A percentile compares a stretch with the other conserved stretches of the same genome.
Evolutionary conservation across 2,113 vertebrate species (phyloP).

Genomic region (Nerophis lumbriciformis): DNA sequence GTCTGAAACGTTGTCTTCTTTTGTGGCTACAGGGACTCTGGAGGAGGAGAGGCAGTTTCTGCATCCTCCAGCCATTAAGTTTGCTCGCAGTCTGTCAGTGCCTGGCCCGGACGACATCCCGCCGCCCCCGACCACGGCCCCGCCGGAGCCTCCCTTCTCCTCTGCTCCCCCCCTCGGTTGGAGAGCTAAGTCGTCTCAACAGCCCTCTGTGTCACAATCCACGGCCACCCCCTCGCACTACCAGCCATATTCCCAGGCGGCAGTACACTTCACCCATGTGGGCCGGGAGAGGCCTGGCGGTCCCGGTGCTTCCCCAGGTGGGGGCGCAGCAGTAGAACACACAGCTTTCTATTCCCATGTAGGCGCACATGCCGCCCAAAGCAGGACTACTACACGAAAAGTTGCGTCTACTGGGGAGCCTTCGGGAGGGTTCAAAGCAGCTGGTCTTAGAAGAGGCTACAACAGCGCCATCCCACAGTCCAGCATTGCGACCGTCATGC

Average conservation of each 20-base stretch:
- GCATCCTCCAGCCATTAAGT: slow-evolving; percentile 83
- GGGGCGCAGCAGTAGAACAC: slow-evolving; percentile 48
- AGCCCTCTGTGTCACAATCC: slow-evolving; percentile 71
- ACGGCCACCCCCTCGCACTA: slow-evolving; percentile 73
- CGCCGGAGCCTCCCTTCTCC: slow-evolving; percentile 85
- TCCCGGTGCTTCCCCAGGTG: slow-evolving; percentile 29
- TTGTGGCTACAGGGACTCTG: slow-evolving; percentile 68
- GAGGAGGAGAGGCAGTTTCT: slow-evolving; percentile 86
- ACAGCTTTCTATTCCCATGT: slow-evolving; percentile 59
- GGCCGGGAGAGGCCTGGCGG: slow-evolving; percentile 63
- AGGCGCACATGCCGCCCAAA: slow-evolving; percentile 62
- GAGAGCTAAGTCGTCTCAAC: slow-evolving; percentile 71
- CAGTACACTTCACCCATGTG: slow-evolving; percentile 59
- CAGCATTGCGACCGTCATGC: slow-evolving; percentile 67
- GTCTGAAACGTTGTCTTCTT: slow-evolving; percentile 3
- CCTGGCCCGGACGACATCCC: slow-evolving; percentile 88
- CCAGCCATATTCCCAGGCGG: slow-evolving; percentile 69
- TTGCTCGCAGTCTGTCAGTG: slow-evolving; percentile 86
- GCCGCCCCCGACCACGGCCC: slow-evolving; percentile 87
- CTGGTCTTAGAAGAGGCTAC: slow-evolving; percentile 71
- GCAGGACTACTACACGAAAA: slow-evolving; percentile 71
- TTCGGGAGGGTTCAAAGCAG: slow-evolving; percentile 54
- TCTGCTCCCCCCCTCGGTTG: slow-evolving; percentile 76
- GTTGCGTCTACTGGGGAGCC: slow-evolving; percentile 68
- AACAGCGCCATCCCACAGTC: slow-evolving; percentile 67